phyloP scores from a whole-genome alignment of 2,797 vertebrate genomes.

The Bradypus variegatus region DNA sequence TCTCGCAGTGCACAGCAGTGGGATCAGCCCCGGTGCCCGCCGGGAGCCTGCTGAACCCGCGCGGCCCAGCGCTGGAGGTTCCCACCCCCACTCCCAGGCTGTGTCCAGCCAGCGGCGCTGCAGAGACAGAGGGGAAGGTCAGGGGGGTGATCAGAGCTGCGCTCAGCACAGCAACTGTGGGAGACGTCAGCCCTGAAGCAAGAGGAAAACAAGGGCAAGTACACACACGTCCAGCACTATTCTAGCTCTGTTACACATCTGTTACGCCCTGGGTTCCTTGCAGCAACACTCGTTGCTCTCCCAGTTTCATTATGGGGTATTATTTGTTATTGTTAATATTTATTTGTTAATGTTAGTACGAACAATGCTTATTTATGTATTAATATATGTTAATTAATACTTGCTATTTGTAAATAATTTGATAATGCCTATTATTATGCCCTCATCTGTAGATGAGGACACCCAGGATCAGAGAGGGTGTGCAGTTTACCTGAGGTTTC shows the following conservation, averaged over 20 bases:
- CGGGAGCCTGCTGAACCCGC: fast-evolving
- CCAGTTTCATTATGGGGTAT: no score
- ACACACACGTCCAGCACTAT: fast-evolving
- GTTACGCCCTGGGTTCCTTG: not conserved
- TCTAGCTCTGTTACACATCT: fast-evolving
- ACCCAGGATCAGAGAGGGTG: not conserved
- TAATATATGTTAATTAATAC: no score
- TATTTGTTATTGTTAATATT: no score
- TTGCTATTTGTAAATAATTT: no score
- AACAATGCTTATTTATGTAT: no score
- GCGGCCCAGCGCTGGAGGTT: fast-evolving
- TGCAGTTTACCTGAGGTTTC: not conserved
- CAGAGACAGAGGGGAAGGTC: no score
- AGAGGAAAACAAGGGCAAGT: not conserved
- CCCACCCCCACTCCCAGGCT: fast-evolving
- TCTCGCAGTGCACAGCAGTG: no score
- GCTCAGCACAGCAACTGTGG: not conserved
- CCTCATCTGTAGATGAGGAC: no score
- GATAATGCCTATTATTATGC: no score
- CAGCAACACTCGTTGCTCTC: not conserved
- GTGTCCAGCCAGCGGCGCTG: not conserved
- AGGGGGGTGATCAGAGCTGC: no score
- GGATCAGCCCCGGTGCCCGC: fast-evolving
- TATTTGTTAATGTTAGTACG: no score
- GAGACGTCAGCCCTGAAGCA: not conserved